Conservation (phyloP, 2,888 invertebrate genomes). For the Tetheella fluctuosa region DNA sequence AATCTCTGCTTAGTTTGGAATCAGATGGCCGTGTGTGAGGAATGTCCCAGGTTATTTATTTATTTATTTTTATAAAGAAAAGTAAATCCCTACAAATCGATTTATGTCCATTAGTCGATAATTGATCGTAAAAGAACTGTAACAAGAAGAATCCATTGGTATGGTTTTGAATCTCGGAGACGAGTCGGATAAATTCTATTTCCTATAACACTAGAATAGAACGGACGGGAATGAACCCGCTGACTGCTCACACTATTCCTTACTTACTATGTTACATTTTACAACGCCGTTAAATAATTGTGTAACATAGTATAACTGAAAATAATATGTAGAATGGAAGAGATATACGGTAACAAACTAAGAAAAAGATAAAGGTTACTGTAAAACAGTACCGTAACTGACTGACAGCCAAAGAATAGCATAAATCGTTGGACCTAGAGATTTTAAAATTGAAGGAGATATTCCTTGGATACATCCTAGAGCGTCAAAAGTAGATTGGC, state of each 20-base stretch:
- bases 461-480: too few species aligned
- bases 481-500: too few species aligned
- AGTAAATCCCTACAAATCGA: too few species aligned
- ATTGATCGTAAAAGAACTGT: not conserved
- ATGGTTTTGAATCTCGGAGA: not conserved
- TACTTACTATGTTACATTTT: constrained; percentile 25
- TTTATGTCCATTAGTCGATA: too few species aligned
- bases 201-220: constrained; percentile 33
- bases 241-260: constrained; percentile 32
- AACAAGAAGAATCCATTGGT: not conserved
- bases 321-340: not conserved
- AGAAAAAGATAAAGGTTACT: not conserved
- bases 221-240: constrained; percentile 34
- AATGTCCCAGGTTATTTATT: too few species aligned
- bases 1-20: too few species aligned
- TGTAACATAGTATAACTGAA: not conserved
- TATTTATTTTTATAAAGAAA: too few species aligned
- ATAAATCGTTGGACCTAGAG: too few species aligned
- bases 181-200: constrained; percentile 22
- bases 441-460: too few species aligned
- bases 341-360: not conserved
- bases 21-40: too few species aligned
- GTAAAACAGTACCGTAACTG: too few species aligned
- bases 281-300: constrained; percentile 12
- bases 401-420: too few species aligned